Evolutionary conservation across 1,140 invertebrate species (phyloP).

Genomic region (Dolichoris vasculosae): DNA sequence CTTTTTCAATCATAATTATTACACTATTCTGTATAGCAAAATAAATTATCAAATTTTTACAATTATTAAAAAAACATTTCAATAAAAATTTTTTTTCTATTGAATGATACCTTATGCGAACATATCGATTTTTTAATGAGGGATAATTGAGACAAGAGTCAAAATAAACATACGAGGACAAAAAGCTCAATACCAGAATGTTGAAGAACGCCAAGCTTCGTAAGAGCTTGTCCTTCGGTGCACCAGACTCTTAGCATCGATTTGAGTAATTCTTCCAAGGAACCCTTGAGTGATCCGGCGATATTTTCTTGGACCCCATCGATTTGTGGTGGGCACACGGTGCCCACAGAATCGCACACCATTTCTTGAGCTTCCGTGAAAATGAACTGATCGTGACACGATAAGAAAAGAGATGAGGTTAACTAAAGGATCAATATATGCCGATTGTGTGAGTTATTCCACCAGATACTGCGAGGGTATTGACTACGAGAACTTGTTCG

Average conservation of each 20-base stretch:
- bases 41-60: too few species aligned
- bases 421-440: neutral
- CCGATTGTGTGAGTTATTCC: neutral
- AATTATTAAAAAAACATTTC: too few species aligned
- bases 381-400: conserved; percentile 29
- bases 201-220: conserved; percentile 62
- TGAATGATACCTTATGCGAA: too few species aligned
- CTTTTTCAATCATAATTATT: too few species aligned
- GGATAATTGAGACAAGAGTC: too few species aligned
- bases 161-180: neutral
- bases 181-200: conserved; percentile 60
- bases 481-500: neutral
- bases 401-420: neutral
- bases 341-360: conserved; percentile 70
- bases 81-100: neutral
- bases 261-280: conserved; percentile 85
- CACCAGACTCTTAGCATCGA: conserved; percentile 88
- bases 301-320: conserved; percentile 60
- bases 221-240: conserved; percentile 81
- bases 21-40: too few species aligned
- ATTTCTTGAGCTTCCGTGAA: conserved; percentile 56
- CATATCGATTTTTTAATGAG: too few species aligned
- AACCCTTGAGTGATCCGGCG: conserved; percentile 78
- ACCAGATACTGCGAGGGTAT: neutral
- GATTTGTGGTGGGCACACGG: conserved; percentile 66